phyloP scores from a whole-genome alignment of 2,888 invertebrate genomes.

The Epinotia bilunana region DNA sequence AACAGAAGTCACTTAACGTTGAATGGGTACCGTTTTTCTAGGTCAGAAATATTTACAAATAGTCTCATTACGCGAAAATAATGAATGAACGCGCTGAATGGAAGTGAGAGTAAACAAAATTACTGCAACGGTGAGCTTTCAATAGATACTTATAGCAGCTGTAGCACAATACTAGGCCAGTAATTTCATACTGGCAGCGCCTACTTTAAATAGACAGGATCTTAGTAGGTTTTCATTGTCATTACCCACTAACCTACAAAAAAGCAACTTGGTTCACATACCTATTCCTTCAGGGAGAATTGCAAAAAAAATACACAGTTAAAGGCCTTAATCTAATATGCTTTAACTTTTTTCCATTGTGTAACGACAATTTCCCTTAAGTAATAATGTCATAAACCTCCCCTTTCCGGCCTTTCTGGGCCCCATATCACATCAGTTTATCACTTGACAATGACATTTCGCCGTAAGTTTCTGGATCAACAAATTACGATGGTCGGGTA shows the following conservation, averaged over 20 bases:
- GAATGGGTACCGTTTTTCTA: conserved; percentile 6
- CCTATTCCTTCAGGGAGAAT: too few species aligned
- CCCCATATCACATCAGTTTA: too few species aligned
- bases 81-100: conserved; percentile 31
- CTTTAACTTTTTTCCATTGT: too few species aligned
- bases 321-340: too few species aligned
- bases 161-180: conserved; percentile 22
- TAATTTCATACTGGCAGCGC: conserved; percentile 17
- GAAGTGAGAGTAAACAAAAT: conserved; percentile 39
- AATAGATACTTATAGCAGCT: conserved; percentile 22
- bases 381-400: background rate
- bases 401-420: too few species aligned
- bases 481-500: too few species aligned
- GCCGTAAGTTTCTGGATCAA: too few species aligned
- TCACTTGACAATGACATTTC: too few species aligned
- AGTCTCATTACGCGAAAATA: conserved; percentile 32
- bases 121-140: conserved; percentile 19
- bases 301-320: too few species aligned
- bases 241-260: too few species aligned
- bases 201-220: conserved; percentile 11
- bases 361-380: background rate
- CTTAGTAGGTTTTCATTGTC: background rate
- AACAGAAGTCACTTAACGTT: conserved; percentile 20
- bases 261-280: too few species aligned
- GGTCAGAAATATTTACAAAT: conserved; percentile 29